A percentile compares a stretch with the other conserved stretches of the same genome.
Conservation (phyloP, 2,888 invertebrate species). For the Geophilus truncorum region DNA sequence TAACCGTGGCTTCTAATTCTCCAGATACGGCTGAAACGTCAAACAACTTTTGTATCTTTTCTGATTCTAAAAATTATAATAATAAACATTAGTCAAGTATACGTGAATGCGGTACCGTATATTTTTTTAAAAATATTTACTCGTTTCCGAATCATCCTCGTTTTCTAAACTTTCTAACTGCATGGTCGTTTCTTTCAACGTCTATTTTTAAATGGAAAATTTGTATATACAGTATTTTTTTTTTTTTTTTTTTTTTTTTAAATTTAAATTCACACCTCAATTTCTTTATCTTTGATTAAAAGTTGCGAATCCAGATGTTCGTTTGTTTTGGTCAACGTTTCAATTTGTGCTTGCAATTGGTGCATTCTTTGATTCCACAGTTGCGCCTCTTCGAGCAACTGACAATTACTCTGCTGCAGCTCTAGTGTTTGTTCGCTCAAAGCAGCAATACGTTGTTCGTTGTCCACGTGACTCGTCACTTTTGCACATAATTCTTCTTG, state of each 20-base stretch:
- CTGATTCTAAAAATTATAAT: not conserved
- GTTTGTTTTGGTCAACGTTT: constrained; percentile 25
- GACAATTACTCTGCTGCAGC: constrained; percentile 38
- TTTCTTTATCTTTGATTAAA: constrained; percentile 36
- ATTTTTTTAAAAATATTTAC: not conserved
- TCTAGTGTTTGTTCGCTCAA: constrained; percentile 31
- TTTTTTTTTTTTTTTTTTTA: too few relatives aligned
- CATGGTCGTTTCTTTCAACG: not conserved
- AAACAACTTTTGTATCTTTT: constrained; percentile 51
- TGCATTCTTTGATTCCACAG: constrained; percentile 39
- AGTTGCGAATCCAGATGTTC: constrained; percentile 35
- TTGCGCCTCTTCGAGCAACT: constrained; percentile 39
- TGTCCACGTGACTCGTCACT: not conserved
- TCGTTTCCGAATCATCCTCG: not conserved
- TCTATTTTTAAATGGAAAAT: too few relatives aligned
- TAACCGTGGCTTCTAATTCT: constrained; percentile 55
- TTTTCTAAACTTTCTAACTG: not conserved
- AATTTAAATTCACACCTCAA: constrained; percentile 35
- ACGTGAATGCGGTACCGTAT: too few relatives aligned
- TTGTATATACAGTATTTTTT: too few relatives aligned
- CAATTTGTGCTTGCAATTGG: constrained; percentile 32
- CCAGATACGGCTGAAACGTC: constrained; percentile 58
- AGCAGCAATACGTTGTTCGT: not conserved
- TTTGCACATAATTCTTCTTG: not conserved
- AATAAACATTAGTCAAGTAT: not conserved